phyloP scores from a whole-genome alignment of 35 echinoderm and acorn worm genomes.

The Ptychodera flava region DNA sequence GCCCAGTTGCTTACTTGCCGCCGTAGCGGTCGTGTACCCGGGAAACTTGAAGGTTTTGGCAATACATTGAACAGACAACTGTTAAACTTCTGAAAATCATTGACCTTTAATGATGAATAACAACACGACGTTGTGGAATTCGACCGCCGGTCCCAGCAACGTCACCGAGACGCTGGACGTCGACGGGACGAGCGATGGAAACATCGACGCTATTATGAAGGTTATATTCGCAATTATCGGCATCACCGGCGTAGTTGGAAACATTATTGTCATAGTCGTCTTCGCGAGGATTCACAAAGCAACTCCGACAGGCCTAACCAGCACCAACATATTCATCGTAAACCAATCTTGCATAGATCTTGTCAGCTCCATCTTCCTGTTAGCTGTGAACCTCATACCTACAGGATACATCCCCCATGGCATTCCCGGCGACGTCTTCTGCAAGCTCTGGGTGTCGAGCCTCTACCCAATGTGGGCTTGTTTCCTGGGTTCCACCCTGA shows the following conservation, averaged over 20 bases:
- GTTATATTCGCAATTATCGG: conserved; percentile 66
- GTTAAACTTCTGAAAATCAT: no score
- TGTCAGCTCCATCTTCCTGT: conserved; percentile 61
- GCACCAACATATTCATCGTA: conserved; percentile 66
- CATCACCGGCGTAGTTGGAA: conserved; percentile 56
- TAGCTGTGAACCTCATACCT: conserved; percentile 28
- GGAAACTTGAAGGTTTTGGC: no score
- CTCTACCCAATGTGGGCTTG: conserved; percentile 65
- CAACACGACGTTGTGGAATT: no score
- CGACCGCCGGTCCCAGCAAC: no score
- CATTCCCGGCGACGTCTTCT: conserved; percentile 31
- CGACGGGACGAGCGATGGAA: not conserved
- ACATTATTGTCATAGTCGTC: conserved; percentile 58
- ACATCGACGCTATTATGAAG: not conserved
- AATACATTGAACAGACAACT: no score
- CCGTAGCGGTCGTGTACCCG: no score
- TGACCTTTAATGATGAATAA: no score
- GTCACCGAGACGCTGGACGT: no score
- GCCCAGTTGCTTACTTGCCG: no score
- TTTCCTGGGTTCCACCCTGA: conserved; percentile 66
- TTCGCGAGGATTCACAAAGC: conserved; percentile 24
- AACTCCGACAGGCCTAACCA: not conserved
- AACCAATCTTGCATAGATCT: conserved; percentile 84
- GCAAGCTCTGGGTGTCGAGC: conserved; percentile 50
- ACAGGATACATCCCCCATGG: conserved; percentile 7